Base-by-base conservation (phyloP, 2,113 vertebrate species). In the Mellivora capensis region DNA sequence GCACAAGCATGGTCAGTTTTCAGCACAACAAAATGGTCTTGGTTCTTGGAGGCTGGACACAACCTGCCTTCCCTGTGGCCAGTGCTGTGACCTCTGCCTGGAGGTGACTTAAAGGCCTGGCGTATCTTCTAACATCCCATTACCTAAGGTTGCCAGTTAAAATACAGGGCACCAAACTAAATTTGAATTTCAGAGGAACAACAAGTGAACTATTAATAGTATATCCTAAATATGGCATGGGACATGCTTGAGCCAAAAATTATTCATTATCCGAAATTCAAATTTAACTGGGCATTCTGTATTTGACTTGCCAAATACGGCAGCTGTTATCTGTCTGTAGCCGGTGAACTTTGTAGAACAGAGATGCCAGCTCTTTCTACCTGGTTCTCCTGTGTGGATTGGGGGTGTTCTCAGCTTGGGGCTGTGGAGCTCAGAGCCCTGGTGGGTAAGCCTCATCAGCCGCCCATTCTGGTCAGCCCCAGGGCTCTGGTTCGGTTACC, bases 131-230 rank as follows among this genome's bases (percentile, higher is more conserved):
- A 74, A 80, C 5, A n/a, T n/a, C 71, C 9, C 1, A 0, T 52
- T 67, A 37, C 23, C 11, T 44, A n/a, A 64, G 42, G 47, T 77
- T 84, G 59, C 37, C 59, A 57, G 8, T 95, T 44, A 77, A 77
- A 76, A 79, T 47, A 44, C 39, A 74, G 27, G 47, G 20, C 21
- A 29, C 29, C 44, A 29, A 47, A 20, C 11, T 74, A 88, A 81
- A 81, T 69, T 6, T 71, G 52, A 81, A 88, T 88, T 59, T 89
- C 29, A 89, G 54, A 93, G 57, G 64, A 64, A 79, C 49, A 71
- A 18, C 79, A 89, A 61, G 25, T 87, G 67, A n/a, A 57, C 42
- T 86, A 42, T 77, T 42, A 18, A 18, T 76, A 25, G 13, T 39
- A 47, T 61, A 76, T 34, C 20, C n/a, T 88, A 49, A 74, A 47